These are phyloP conservation scores for Eristalis pertinax DNA, from an alignment of 2,888 invertebrate species.

Conservation along the genomic window DNA sequence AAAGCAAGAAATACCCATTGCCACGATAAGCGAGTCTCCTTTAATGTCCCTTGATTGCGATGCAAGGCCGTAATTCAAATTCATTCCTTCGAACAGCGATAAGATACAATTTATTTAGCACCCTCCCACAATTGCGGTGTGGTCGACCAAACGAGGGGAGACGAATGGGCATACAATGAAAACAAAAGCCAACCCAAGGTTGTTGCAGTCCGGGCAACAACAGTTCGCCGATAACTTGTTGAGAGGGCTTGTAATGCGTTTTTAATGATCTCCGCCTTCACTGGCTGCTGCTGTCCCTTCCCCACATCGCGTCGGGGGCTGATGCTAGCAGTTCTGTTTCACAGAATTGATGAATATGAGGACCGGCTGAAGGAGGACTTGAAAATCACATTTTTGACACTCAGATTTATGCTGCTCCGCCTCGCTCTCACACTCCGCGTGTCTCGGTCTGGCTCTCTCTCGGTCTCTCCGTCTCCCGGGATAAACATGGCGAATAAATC, in stretches of 20 bases:
- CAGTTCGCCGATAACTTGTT: conserved; percentile 55
- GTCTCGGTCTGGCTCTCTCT: neutral
- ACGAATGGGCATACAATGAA: neutral
- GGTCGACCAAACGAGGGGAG: neutral
- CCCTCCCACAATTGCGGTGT: neutral
- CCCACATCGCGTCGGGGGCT: neutral
- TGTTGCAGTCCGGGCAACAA: conserved; percentile 14
- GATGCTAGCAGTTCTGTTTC: conserved; percentile 33
- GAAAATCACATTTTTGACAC: conserved; percentile 48
- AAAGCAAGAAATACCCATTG: neutral
- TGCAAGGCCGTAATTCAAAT: neutral
- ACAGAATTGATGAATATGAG: conserved; percentile 61
- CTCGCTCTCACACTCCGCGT: neutral
- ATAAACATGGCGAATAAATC: conserved; percentile 69
- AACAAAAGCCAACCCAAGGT: neutral
- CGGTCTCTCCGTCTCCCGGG: conserved; percentile 20
- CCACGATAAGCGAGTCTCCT: neutral
- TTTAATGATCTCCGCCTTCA: conserved; percentile 63
- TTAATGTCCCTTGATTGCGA: neutral
- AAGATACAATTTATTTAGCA: neutral
- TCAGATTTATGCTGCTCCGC: conserved; percentile 58
- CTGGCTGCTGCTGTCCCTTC: conserved; percentile 3
- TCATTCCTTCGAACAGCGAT: neutral
- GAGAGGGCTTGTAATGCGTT: conserved; percentile 64
- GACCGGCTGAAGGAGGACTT: conserved; percentile 34